Evolutionary conservation across 2,888 invertebrate species (phyloP).

Genomic region (Sympetrum striolatum): DNA sequence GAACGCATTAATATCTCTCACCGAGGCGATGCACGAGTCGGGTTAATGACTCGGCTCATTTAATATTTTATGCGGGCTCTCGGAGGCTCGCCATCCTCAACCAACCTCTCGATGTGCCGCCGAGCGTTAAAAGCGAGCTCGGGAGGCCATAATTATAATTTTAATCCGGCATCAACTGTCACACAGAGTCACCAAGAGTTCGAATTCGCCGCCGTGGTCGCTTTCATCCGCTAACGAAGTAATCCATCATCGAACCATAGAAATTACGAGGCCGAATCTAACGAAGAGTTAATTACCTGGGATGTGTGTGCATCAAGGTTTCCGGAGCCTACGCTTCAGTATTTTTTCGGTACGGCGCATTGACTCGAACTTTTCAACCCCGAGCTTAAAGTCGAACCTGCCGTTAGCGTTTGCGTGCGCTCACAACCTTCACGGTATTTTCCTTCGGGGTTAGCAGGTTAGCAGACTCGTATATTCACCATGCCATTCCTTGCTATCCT

Average conservation of each 20-base stretch:
- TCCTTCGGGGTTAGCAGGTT: not conserved
- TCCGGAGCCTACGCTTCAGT: not conserved
- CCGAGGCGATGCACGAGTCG: no score
- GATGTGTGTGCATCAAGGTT: not conserved
- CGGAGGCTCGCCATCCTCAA: not conserved
- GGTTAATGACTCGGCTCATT: not conserved
- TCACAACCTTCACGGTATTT: not conserved
- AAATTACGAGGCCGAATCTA: not conserved
- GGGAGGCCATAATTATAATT: not conserved
- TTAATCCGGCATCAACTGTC: not conserved
- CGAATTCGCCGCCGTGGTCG: not conserved
- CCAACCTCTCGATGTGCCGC: not conserved
- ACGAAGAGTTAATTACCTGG: not conserved
- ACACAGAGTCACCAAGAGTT: not conserved
- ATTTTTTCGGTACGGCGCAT: not conserved
- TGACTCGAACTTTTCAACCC: not conserved
- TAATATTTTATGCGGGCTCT: not conserved
- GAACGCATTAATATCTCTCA: no score
- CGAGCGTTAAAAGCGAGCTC: not conserved
- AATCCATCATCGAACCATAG: not conserved
- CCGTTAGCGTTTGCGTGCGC: not conserved
- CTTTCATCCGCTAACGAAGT: not conserved
- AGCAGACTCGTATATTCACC: not conserved
- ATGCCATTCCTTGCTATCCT: no score
- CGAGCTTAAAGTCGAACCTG: not conserved